Conservation (phyloP, 2,113 vertebrate species). For the Prionailurus viverrinus region DNA sequence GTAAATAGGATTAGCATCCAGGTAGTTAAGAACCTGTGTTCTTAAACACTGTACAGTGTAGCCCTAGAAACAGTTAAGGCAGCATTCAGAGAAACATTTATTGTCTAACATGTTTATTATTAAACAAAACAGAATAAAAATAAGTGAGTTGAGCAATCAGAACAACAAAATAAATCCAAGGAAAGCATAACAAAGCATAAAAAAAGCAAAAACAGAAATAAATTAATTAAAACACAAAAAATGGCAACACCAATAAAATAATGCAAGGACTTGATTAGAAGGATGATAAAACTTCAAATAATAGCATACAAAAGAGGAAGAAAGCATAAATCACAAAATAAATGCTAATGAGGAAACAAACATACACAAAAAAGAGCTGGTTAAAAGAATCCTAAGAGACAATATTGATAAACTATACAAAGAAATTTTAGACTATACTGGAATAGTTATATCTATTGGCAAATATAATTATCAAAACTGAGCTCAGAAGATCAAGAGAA, state of each 20-base stretch:
- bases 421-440: neutral
- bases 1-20: neutral
- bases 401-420: neutral
- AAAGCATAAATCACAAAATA: neutral
- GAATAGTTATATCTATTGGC: neutral
- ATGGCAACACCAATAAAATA: neutral
- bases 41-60: neutral
- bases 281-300: neutral
- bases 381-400: neutral
- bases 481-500: neutral
- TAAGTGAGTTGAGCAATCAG: neutral
- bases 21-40: neutral
- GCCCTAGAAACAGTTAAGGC: neutral
- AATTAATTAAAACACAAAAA: neutral
- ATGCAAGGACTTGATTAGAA: neutral
- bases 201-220: neutral
- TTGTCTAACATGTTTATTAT: neutral
- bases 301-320: neutral
- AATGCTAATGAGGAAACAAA: neutral
- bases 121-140: constrained; percentile 10
- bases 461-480: neutral
- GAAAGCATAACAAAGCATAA: neutral
- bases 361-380: neutral
- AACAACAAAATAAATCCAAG: neutral
- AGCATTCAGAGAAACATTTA: neutral